Evolutionary conservation across 2,113 vertebrate genomes (phyloP).

Genomic region (Mungos mungo): DNA sequence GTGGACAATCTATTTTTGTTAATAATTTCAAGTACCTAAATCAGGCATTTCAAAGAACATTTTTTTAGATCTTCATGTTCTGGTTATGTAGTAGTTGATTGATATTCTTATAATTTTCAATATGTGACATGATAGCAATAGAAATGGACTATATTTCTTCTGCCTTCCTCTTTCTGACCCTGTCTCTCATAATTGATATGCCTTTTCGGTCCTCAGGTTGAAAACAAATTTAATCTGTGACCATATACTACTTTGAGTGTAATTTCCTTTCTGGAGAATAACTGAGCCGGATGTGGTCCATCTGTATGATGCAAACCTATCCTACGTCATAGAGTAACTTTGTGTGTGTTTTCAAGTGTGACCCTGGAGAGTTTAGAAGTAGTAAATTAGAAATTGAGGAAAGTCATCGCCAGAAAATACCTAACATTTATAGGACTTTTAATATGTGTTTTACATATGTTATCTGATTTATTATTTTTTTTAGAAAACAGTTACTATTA

Average conservation of each 20-base stretch:
- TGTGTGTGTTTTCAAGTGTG: not conserved
- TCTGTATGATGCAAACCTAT: constrained; percentile 14
- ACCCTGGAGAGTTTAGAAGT: not conserved
- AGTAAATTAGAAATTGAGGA: not conserved
- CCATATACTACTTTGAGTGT: not conserved
- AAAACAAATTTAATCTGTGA: not conserved
- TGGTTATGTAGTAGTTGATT: not conserved
- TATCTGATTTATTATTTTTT: not conserved
- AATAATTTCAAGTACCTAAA: not conserved
- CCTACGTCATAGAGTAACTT: not conserved
- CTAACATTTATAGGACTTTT: not conserved
- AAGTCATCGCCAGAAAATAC: not conserved
- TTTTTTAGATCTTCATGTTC: not conserved
- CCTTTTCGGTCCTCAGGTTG: not conserved
- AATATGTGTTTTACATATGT: not conserved
- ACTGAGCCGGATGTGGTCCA: not conserved
- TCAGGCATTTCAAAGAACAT: not conserved
- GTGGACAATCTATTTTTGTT: not conserved
- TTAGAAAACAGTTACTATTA: not conserved
- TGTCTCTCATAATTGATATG: not conserved
- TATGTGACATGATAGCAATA: not conserved
- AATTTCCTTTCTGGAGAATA: not conserved
- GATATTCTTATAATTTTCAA: not conserved
- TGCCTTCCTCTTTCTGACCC: not conserved
- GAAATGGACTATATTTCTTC: not conserved